Base-by-base conservation (phyloP, 2,797 vertebrate genomes). In the Pantherophis vulpinus region DNA sequence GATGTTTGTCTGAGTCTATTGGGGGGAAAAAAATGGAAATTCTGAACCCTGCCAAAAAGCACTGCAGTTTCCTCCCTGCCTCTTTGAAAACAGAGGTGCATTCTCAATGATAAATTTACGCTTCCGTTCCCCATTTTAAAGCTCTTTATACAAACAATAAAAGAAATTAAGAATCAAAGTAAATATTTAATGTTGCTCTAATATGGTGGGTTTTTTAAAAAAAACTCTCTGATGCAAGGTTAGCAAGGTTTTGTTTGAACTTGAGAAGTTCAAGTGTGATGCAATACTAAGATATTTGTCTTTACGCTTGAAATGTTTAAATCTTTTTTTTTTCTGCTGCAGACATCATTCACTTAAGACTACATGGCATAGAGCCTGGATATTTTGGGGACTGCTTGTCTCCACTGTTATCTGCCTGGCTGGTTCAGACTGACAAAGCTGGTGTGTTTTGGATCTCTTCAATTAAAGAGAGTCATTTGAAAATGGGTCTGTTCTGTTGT, bases 51-150 rank as follows among this genome's bases (percentile, higher is more conserved):
- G 94, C 94, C 93, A 95, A 96, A 95, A 96, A 96, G 96, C 7
- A 91, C 51, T 87, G 88, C 93, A 96, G 96, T 93, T 95, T 97
- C n/a, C 1, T 51, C 18, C 54, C 61, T 54, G 0, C 12, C 32
- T 18, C 32, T 92, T 97, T 95, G 95, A 96, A 95, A 95, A 97
- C 94, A 95, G 95, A 94, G 92, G 92, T 88, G 92, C 95, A 96
- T 97, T 98, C 97, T 97, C 97, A 97, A 95, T 94, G 96, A 97
- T 97, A 97, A 97, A 98, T 98, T 98, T 98, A 97, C 96, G 97
- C 95, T 98, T 95, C 95, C 96, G 96, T 97, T 97, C 96, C 96
- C 97, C 96, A 96, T 98, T 96, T 97, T 97, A 97, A 97, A 97
- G 97, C 97, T 94, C 95, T 93, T 95, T 95, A 96, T 63, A 96